Conservation (phyloP, 1,140 invertebrate species). For the Steinernema khuongi region DNA sequence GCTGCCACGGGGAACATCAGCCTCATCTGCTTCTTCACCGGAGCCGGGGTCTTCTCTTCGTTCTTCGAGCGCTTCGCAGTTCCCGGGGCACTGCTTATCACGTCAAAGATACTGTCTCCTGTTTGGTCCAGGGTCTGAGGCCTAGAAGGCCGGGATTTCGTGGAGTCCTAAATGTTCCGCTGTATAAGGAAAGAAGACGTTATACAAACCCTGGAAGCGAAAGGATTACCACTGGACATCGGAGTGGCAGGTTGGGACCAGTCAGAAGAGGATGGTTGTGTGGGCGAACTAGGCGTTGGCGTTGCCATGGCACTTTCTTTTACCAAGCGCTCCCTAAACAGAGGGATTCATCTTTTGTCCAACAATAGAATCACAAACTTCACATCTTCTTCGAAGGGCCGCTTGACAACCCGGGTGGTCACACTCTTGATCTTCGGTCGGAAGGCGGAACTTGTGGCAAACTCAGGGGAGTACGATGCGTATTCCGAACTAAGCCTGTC, state of each 20-base stretch:
- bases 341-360: not conserved
- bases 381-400: not conserved
- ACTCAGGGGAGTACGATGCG: not conserved
- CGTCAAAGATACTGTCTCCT: not conserved
- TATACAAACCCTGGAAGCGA: not conserved
- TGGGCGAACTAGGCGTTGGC: not conserved
- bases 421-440: not conserved
- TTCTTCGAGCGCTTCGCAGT: not conserved
- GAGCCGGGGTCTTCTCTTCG: not conserved
- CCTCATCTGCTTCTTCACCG: not conserved
- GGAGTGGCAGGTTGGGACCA: not conserved
- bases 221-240: constrained; percentile 3
- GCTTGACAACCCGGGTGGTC: not conserved
- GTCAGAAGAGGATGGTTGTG: not conserved
- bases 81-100: not conserved
- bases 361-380: not conserved
- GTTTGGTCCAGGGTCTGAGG: not conserved
- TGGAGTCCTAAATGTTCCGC: not conserved
- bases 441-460: not conserved
- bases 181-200: not conserved
- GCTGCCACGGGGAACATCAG: not conserved
- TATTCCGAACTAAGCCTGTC: not conserved
- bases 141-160: not conserved
- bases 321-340: too few relatives aligned
- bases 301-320: too few relatives aligned